Base-by-base conservation (phyloP, 2,888 invertebrate genomes). In the Molanna angustata region DNA sequence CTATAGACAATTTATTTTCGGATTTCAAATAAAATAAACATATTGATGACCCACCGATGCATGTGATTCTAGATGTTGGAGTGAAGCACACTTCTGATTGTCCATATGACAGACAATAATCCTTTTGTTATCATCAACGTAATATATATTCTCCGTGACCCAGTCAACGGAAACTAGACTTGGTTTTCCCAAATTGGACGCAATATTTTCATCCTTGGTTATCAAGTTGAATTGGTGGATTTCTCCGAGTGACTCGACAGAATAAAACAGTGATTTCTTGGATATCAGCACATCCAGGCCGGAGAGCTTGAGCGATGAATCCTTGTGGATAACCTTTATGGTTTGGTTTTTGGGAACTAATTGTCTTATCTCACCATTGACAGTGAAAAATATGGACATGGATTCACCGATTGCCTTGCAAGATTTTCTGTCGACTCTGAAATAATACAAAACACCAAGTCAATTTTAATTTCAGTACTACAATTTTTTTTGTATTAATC, bases 61-160 rank as follows among this genome's bases (percentile, higher is more conserved):
- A n/a, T n/a, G n/a, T n/a, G n/a, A n/a, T n/a, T n/a, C n/a, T n/a
- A n/a, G n/a, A n/a, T n/a, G n/a, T n/a, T n/a, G n/a, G n/a, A 90
- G 62, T 7, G 60, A 65, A 0, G 82, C 80, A 57, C 86, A 86
- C 13, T 70, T 69, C 62, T 74, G 71, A 55, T 66, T 71, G 2
- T 65, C 65, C 45, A 85, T 72, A 55, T 79, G 75, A 62, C 87
- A 87, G 0, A 79, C 80, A 19, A 73, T 65, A 1, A 83, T 67
- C 41, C 70, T 67, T 40, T 66, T 66, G 21, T 70, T 69, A 0
- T 57, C 57, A 9, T 69, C 73, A 51, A 80, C 78, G 60, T 83
- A 84, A 66, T 89, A 90, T 0, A 88, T 72, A 63, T 87, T 88
- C 9, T 80, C 78, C 0, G 86, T 84, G 18, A 84, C 68, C 90